Conservation (phyloP, 1,140 invertebrate genomes). For the Drosophila pruinosa region DNA sequence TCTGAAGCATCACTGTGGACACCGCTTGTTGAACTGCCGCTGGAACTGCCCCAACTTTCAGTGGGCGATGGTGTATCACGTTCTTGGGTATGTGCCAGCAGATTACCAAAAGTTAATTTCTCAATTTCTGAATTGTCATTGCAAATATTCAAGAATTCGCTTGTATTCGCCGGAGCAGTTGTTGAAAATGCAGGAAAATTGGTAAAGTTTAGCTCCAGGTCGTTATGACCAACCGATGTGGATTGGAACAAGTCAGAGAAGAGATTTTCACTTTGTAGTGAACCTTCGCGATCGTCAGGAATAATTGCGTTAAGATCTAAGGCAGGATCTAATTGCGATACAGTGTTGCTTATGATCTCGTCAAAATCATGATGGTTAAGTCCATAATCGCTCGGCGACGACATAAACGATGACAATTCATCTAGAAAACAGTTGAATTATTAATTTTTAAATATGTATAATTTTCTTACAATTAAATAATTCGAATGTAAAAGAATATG, state of each 20-base stretch:
- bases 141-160: constrained; percentile 56
- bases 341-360: constrained; percentile 60
- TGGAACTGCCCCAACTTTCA: constrained; percentile 60
- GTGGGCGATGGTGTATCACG: constrained; percentile 72
- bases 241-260: constrained; percentile 34
- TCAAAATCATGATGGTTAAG: constrained; percentile 57
- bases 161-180: constrained; percentile 13
- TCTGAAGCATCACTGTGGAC: constrained; percentile 69
- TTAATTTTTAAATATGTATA: too few species aligned
- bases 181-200: constrained; percentile 21
- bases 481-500: too few species aligned
- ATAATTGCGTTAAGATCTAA: constrained; percentile 55
- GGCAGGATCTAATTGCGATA: constrained; percentile 49
- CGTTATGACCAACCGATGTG: constrained; percentile 14
- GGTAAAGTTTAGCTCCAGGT: constrained; percentile 46
- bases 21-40: constrained; percentile 65
- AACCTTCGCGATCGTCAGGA: neutral
- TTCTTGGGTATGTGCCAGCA: constrained; percentile 32
- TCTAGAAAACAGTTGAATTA: too few species aligned
- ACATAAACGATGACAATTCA: constrained; percentile 58
- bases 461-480: too few species aligned
- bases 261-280: constrained; percentile 21
- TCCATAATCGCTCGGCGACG: constrained; percentile 46
- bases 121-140: constrained; percentile 50
- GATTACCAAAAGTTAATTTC: constrained; percentile 37